Evolutionary conservation across 2,113 vertebrate species (phyloP).

Genomic region (Psilopogon haemacephalus): DNA sequence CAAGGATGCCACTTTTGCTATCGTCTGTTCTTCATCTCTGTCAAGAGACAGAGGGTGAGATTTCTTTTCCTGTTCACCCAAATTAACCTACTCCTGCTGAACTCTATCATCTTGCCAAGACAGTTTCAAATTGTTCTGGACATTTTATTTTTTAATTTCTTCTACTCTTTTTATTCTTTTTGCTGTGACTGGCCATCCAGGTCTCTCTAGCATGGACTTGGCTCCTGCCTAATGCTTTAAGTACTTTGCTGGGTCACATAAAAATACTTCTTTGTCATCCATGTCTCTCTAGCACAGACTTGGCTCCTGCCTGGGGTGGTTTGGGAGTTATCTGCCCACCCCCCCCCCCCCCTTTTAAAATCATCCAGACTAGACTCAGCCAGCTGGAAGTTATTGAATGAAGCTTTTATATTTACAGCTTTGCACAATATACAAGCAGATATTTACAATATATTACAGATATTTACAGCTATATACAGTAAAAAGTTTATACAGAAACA

Average conservation of each 20-base stretch:
- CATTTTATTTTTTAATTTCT: neutral
- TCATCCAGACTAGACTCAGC: too few relatives aligned
- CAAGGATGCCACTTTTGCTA: neutral
- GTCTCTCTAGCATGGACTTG: neutral
- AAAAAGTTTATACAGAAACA: too few relatives aligned
- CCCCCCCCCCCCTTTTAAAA: too few relatives aligned
- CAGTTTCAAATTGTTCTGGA: neutral
- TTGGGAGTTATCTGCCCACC: too few relatives aligned
- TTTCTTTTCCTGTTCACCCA: slow-evolving; percentile 1
- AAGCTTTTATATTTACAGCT: too few relatives aligned
- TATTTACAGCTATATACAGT: too few relatives aligned
- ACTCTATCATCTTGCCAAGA: neutral
- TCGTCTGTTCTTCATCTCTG: neutral
- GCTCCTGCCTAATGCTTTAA: neutral
- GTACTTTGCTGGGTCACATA: neutral
- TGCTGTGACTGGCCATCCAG: neutral
- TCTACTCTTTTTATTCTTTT: neutral
- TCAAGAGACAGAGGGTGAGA: rapidly evolving
- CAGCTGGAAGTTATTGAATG: too few relatives aligned
- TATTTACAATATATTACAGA: too few relatives aligned
- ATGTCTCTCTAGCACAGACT: too few relatives aligned
- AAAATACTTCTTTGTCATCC: neutral
- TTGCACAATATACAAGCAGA: too few relatives aligned
- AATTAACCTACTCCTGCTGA: neutral
- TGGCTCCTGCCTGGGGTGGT: too few relatives aligned